These are phyloP conservation scores for Wiebesia pumilae DNA, from an alignment of 1,140 invertebrate species.

Conservation along the genomic window DNA sequence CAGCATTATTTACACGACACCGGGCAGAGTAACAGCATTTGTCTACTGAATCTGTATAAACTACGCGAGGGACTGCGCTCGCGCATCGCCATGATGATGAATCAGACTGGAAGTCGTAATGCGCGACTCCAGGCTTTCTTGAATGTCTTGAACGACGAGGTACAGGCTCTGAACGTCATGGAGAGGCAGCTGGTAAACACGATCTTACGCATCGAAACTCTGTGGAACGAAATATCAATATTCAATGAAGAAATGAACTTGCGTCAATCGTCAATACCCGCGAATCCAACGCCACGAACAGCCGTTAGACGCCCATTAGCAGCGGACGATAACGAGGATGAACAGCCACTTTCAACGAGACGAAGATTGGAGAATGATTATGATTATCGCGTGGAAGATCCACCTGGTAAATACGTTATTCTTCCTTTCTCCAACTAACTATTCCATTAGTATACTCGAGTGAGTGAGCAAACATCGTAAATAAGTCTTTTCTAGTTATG, in stretches of 20 bases:
- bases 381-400: background rate
- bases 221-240: conserved; percentile 13
- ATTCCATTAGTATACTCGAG: background rate
- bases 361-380: conserved; percentile 40
- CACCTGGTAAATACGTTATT: conserved; percentile 13
- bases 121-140: conserved; percentile 52
- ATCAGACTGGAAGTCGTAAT: conserved; percentile 37
- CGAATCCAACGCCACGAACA: background rate
- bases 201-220: background rate
- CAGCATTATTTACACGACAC: conserved; percentile 55
- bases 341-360: conserved; percentile 1
- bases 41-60: conserved; percentile 55
- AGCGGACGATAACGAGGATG: conserved; percentile 3
- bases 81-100: conserved; percentile 50
- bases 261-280: background rate
- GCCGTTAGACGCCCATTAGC: conserved; percentile 15
- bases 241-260: background rate
- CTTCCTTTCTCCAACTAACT: background rate
- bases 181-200: conserved; percentile 54
- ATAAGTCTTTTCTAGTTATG: no score
- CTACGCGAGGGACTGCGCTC: conserved; percentile 56
- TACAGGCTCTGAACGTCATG: conserved; percentile 59
- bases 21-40: conserved; percentile 56
- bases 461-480: no score
- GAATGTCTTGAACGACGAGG: conserved; percentile 58